phyloP scores from a whole-genome alignment of 2,113 vertebrate species.

The Daphoenositta chrysoptera region DNA sequence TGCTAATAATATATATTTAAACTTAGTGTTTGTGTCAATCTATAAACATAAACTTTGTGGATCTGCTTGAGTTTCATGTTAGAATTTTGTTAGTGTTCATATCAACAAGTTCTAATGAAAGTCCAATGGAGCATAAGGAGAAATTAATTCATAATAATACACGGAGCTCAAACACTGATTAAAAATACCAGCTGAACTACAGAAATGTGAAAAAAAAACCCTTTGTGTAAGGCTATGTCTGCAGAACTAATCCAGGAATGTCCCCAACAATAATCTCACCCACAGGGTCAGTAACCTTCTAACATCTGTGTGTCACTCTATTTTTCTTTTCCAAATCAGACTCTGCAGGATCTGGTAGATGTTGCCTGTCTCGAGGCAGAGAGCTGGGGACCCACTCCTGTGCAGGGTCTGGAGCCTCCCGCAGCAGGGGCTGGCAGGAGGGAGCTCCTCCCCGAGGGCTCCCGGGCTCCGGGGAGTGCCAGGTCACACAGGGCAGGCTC shows the following conservation, averaged over 20 bases:
- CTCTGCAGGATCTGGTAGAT: not conserved
- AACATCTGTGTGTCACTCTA: not conserved
- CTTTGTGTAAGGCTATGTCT: not conserved
- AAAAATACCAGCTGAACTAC: not conserved
- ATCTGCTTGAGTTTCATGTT: not conserved
- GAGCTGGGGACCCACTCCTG: not conserved
- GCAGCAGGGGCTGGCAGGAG: accelerated
- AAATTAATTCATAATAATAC: not conserved
- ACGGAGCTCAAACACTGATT: not conserved
- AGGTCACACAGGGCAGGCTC: not conserved
- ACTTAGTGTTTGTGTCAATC: not conserved
- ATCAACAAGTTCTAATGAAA: not conserved
- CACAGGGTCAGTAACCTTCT: not conserved
- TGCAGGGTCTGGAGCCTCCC: too few species aligned
- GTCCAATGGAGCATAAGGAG: not conserved
- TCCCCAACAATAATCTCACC: not conserved
- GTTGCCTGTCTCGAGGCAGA: not conserved
- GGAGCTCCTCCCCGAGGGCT: not conserved
- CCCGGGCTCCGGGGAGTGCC: accelerated
- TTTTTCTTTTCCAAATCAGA: not conserved
- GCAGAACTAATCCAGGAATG: not conserved
- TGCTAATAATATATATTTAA: not conserved
- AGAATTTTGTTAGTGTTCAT: not conserved
- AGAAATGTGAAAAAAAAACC: not conserved
- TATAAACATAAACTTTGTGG: not conserved